These are phyloP conservation scores for Apodemia duryi DNA, from an alignment of 2,888 invertebrate species.

Conservation along the genomic window DNA sequence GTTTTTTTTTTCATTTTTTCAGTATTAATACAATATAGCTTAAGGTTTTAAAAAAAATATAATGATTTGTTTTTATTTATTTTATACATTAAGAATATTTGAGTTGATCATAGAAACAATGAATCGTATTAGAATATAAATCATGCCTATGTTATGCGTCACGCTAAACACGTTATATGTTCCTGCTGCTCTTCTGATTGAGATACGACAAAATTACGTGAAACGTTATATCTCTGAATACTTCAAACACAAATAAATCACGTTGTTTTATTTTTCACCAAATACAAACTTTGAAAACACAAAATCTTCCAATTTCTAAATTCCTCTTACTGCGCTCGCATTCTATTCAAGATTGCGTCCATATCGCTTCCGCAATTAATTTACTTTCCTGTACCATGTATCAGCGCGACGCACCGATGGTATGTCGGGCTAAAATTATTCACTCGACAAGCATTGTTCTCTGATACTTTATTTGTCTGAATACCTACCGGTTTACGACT, in stretches of 20 bases:
- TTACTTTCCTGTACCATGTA: constrained; percentile 36
- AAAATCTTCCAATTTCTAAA: constrained; percentile 25
- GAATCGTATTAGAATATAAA: too few relatives aligned
- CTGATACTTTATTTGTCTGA: constrained; percentile 72
- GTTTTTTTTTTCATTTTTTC: too few relatives aligned
- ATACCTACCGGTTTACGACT: constrained; percentile 36
- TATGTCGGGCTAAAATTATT: constrained; percentile 72
- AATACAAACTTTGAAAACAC: background rate
- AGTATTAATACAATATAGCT: too few relatives aligned
- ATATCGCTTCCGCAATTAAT: constrained; percentile 36
- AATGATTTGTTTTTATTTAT: too few relatives aligned
- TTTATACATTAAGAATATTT: too few relatives aligned
- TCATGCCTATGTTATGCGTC: too few relatives aligned
- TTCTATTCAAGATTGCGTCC: constrained; percentile 31
- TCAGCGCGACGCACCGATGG: constrained; percentile 51
- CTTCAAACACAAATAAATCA: background rate
- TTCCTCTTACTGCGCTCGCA: constrained; percentile 28
- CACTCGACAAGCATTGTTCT: constrained; percentile 72
- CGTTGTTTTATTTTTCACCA: background rate
- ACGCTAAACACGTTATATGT: too few relatives aligned
- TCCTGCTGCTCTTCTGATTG: too few relatives aligned
- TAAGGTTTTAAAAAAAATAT: too few relatives aligned
- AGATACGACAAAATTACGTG: too few relatives aligned
- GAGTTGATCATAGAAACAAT: too few relatives aligned
- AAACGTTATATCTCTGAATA: background rate